Conservation (phyloP, 2,113 vertebrate genomes). For the Tetraodon nigroviridis region DNA sequence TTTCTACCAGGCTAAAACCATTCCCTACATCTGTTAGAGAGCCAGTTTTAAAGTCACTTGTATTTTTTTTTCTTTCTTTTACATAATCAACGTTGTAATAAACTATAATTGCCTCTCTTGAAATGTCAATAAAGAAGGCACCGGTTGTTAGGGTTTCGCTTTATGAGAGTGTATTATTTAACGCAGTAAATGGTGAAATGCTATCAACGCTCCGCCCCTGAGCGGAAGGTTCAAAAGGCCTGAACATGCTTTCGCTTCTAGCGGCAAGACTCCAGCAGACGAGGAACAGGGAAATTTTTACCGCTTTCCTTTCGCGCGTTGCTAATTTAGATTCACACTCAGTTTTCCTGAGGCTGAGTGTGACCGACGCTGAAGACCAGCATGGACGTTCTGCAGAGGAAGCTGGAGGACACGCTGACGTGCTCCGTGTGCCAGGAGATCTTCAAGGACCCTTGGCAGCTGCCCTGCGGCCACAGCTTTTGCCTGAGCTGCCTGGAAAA, state of each 20-base stretch:
- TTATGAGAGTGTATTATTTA: too few species aligned
- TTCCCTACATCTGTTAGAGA: too few species aligned
- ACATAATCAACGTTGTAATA: too few species aligned
- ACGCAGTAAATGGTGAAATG: too few species aligned
- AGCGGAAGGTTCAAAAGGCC: constrained; percentile 32
- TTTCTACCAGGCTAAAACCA: too few species aligned
- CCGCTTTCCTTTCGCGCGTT: too few species aligned
- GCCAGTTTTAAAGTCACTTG: too few species aligned
- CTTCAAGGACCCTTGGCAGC: constrained; percentile 59
- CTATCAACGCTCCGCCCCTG: constrained; percentile 16
- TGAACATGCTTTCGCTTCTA: constrained; percentile 31
- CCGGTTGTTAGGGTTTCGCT: too few species aligned
- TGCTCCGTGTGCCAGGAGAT: constrained; percentile 68
- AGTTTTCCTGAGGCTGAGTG: neutral
- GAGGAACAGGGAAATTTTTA: neutral
- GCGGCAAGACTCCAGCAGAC: neutral
- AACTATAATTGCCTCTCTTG: too few species aligned
- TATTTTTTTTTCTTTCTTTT: too few species aligned
- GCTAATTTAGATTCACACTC: too few species aligned
- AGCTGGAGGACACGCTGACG: constrained; percentile 49
- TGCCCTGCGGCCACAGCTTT: constrained; percentile 68
- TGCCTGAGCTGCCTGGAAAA: constrained; percentile 55
- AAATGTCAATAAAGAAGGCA: too few species aligned
- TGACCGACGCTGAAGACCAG: neutral
- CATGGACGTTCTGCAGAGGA: constrained; percentile 27